Conservation (phyloP, 2,888 invertebrate genomes). For the Eulithis prunata region DNA sequence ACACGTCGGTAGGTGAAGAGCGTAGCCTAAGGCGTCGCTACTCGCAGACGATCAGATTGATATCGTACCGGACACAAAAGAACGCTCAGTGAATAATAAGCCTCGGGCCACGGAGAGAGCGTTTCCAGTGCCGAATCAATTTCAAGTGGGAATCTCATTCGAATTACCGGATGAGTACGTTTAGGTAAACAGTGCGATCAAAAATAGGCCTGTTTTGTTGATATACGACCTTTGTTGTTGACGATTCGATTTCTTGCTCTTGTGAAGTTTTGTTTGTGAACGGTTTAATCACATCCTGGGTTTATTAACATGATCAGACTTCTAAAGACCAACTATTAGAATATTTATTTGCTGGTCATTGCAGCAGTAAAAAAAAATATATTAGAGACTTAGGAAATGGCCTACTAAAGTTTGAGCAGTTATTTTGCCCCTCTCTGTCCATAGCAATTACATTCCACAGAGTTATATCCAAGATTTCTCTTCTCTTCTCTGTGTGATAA, state of each 20-base stretch:
- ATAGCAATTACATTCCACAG: too few species aligned
- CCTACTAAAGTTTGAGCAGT: too few species aligned
- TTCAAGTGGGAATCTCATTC: constrained; percentile 35
- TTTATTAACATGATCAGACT: too few species aligned
- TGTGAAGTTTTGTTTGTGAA: not conserved
- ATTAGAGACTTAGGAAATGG: too few species aligned
- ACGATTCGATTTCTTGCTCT: constrained; percentile 5
- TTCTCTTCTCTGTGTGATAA: too few species aligned
- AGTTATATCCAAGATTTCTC: too few species aligned
- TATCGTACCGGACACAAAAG: constrained; percentile 76
- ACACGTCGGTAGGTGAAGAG: constrained; percentile 68
- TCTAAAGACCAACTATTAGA: not conserved
- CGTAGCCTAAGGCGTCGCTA: constrained; percentile 66
- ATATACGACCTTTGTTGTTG: constrained; percentile 11
- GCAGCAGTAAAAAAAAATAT: too few species aligned
- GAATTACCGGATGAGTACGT: constrained; percentile 36
- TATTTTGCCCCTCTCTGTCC: too few species aligned
- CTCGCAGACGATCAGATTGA: constrained; percentile 72
- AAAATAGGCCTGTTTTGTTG: constrained; percentile 11
- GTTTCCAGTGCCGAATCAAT: constrained; percentile 41
- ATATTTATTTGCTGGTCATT: not conserved
- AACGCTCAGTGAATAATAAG: constrained; percentile 76
- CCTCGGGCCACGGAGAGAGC: constrained; percentile 51
- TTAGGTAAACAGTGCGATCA: constrained; percentile 6
- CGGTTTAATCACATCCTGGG: not conserved